Base-by-base conservation (phyloP, 1,140 invertebrate genomes). In the Plodia interpunctella region DNA sequence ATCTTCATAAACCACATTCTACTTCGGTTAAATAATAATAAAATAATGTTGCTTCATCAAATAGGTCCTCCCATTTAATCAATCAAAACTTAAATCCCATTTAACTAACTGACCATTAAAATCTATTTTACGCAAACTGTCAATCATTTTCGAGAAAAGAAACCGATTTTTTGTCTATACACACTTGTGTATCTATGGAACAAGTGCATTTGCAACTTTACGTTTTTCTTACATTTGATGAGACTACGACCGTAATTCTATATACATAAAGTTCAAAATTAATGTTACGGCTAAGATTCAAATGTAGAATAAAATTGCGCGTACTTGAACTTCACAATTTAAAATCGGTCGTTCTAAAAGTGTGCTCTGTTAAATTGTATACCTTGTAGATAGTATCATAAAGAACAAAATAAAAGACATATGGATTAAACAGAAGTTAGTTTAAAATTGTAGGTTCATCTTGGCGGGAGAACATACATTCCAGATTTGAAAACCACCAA, bases 401-500 rank as follows among this genome's bases (percentile, higher is more conserved):
- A 35, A 13, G 13, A 35, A 35, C 1, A 5, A 11, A 35, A 11
- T 35, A 13, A 10, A 35, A 35, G 8, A 13, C 32, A 2, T 35
- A 35, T 5, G 8, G 8, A 35, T 5, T 35, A 35, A 9, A 35
- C 9, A 35, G 9, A 35, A 5, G 32, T 10, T 15, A 44, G 15
- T n/a, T 15, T 21, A 53, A 53, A 53, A n/a, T 53, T 53, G 51
- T 21, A n/a, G 51, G 51, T 44, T 49, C 44, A 55, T 56, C 65
- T 55, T 59, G 62, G 68, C 69, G 72, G 68, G 72, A 74, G 71
- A 44, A 17, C 60, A 62, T 72, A 70, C 64, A 80, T 78, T 76
- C 75, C 78, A 79, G 78, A 81, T 81, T 81, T 76, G 63, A 79
- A 81, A 73, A 63, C 57, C 65, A 32, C 30, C 64, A 75, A 77